Base-by-base conservation (phyloP, 2,888 invertebrate genomes). In the Melanostoma scalare region DNA sequence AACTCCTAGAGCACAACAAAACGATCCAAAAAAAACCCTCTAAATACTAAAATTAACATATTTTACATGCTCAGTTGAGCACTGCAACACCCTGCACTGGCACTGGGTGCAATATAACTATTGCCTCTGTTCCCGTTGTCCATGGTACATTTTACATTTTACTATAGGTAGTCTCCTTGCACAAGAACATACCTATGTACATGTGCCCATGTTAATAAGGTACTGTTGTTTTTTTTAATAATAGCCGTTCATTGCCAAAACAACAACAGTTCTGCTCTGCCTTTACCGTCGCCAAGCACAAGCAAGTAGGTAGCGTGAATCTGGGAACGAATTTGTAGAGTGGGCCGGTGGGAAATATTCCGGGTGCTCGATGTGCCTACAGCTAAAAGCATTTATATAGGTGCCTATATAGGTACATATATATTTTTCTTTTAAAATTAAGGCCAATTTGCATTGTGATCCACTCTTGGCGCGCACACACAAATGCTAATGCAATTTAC, bases 391-490 rank as follows among this genome's bases (percentile, higher is more conserved):
- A 20, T 20, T 20, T 20, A 20, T 20, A 20, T 20, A 20, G 20
- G 20, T 20, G 20, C 20, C 20, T 56, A 36, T 40, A 40, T 38
- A 20, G 9, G 30, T 55, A 48, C 3, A 31, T 6, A 20, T 38
- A 8, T 50, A 5, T 33, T 6, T 4, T 68, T 10, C 31, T 71
- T 50, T 56, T 60, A 40, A 65, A 78, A 84, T 84, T 84, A 78
- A 84, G 74, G 82, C 82, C 82, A 84, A 84, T 84, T 84, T 84
- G 82, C 78, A 69, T 78, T 84, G 73, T 53, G 65, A 84, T 78
- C 63, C 63, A 44, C 52, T 73, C 58, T 55, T 68, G 63, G 69
- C 53, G 52, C 42, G 42, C 73, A 78, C 80, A 74, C 67, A 81
- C 72, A 63, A 78, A 78, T 74, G 46, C 60, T 78, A 84, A 84